Evolutionary conservation across 2,113 vertebrate genomes (phyloP).

Genomic region (Arenaria interpres): DNA sequence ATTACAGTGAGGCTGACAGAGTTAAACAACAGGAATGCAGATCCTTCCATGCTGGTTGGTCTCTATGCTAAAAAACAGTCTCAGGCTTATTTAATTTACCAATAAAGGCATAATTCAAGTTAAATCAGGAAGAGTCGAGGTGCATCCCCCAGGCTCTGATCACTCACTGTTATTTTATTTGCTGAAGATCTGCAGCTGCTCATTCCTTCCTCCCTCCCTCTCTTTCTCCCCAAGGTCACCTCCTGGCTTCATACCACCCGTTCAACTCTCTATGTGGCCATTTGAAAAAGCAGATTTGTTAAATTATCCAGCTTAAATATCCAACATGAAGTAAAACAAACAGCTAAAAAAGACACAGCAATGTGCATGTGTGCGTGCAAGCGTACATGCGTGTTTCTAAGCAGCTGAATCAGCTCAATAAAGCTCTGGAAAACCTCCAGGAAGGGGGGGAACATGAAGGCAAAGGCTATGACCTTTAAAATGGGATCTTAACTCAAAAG

Average conservation of each 20-base stretch:
- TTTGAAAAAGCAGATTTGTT: background rate
- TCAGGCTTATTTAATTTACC: background rate
- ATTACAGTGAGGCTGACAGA: background rate
- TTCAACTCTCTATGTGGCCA: background rate
- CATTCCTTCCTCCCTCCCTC: background rate
- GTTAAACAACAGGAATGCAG: background rate
- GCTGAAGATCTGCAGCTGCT: slow-evolving; percentile 23
- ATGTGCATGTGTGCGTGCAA: background rate
- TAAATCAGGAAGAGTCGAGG: background rate
- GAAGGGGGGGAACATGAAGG: background rate
- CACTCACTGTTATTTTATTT: background rate
- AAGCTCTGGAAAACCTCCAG: background rate
- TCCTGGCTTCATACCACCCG: background rate
- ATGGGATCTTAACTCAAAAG: background rate
- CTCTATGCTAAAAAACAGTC: background rate
- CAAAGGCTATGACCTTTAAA: background rate
- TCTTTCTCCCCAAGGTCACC: background rate
- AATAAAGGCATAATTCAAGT: background rate
- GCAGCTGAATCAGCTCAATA: background rate
- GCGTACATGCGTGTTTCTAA: background rate
- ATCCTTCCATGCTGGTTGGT: background rate
- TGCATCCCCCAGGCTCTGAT: background rate
- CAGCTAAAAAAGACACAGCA: background rate
- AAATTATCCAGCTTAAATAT: background rate
- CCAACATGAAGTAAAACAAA: background rate